Base-by-base conservation (phyloP, 1,140 invertebrate species). In the Tribolium castaneum region DNA sequence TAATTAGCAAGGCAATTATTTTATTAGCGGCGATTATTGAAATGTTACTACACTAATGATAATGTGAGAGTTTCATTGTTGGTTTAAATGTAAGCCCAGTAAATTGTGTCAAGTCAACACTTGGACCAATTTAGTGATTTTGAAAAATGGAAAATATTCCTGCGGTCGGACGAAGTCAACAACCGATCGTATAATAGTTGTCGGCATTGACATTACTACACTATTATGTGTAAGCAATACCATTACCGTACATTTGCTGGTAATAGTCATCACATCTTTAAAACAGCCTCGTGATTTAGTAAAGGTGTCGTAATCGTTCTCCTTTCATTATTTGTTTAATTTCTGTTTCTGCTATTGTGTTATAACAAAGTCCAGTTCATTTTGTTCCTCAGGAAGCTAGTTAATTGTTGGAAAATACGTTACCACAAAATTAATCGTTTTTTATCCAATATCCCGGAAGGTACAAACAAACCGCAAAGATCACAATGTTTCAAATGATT, bases 181-280 rank as follows among this genome's bases (percentile, higher is more conserved):
- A 66, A 66, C 59, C 59, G 59, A 34, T 66, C 59, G 39, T 66
- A 35, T 35, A 66, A 66, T 66, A 66, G 59, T 66, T 66, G 59
- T 34, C 59, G 59, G 59, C 59, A 66, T 66, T 66, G 59, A 66
- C 59, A 66, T 66, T 66, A 66, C 59, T 66, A 14, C 25, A 30
- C 25, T 59, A 35, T 66, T 66, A 35, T 66, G 59, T 66, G 6
- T 66, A 14, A 66, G 59, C 59, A 66, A 30, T 25, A 66, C 59
- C 34, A 35, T 66, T 66, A 66, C 59, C 30, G 22, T 25, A 3
- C 19, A 59, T 54, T 62, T 54, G 13, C 22, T 30, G 59, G 39
- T 45, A 45, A 45, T 30, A 66, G 22, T 62, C 56, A 66, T 66
- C 10, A 66, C 54, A 22, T 59, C 54, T 22, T 59, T 59, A 7